Base-by-base conservation (phyloP, 1,140 invertebrate species). In the Sitophilus oryzae region DNA sequence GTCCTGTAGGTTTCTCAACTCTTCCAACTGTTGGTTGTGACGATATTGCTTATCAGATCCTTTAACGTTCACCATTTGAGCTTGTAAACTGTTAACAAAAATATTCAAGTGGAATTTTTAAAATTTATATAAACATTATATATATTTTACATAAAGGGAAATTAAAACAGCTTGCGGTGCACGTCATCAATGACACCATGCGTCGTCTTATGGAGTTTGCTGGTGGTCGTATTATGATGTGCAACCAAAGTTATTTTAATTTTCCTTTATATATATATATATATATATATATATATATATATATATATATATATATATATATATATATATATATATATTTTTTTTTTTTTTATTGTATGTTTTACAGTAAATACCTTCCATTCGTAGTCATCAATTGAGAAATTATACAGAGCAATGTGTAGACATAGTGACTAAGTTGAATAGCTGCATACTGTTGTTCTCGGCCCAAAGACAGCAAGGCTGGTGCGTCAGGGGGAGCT, bases 321-420 rank as follows among this genome's bases (percentile, higher is more conserved):
- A n/a, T n/a, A n/a, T n/a, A n/a, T n/a, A n/a, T 6, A 42, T 10
- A 42, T 42, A 42, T 11, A 20, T 40, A 11, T 16, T 14, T 40
- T 40, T 40, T 40, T 14, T 40, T 40, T n/a, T 5, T 10, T 8
- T 8, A 40, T 40, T 9, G 6, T 45, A 35, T 34, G 20, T 16
- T 25, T 35, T 41, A 43, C 38, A n/a, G n/a, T n/a, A 11, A 30
- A 64, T 72, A 81, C 80, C 79, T 85, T 63, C 90, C 85, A 63
- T 90, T 88, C n/a, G 81, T 87, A 0, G 88, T 90, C 76, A 91
- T 86, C 63, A 91, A 83, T 69, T 89, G 87, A 58, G 83, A 89
- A 56, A 90, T 87, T 55, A 91, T 87, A 66, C 85, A 89, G 0
- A 89, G 76, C 23, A 92, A 73, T 1, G 85, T 89, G 68, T 91